Percentiles rank a stretch among this genome's conserved stretches.
phyloP scores from a whole-genome alignment of 1,140 invertebrate genomes.

The Drosophila lacteicornis region DNA sequence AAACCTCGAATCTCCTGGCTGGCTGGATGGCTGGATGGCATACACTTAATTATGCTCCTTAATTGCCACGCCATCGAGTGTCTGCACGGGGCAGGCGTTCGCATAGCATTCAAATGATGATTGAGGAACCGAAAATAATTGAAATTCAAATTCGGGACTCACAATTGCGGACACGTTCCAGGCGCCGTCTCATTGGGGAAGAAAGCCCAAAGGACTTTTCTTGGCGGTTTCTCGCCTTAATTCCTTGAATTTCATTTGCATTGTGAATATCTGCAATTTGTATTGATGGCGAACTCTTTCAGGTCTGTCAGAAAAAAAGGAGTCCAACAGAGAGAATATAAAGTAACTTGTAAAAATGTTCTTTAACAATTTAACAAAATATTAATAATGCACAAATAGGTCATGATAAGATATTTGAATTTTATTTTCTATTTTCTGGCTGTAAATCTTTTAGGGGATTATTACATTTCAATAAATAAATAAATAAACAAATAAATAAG shows the following conservation, averaged over 20 bases:
- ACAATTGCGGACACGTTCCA: slow-evolving; percentile 41
- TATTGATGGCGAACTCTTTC: slow-evolving; percentile 32
- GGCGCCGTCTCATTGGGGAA: slow-evolving; percentile 14
- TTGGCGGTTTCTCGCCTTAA: slow-evolving; percentile 31
- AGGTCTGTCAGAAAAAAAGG: neutral
- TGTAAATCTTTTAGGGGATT: too few species aligned
- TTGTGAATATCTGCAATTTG: slow-evolving; percentile 25
- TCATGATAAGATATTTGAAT: too few species aligned
- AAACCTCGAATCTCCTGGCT: slow-evolving; percentile 31
- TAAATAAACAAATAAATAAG: too few species aligned
- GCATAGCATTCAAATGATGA: slow-evolving; percentile 54
- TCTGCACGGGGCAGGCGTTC: slow-evolving; percentile 34
- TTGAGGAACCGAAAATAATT: slow-evolving; percentile 66
- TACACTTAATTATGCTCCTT: slow-evolving; percentile 74
- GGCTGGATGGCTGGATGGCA: slow-evolving; percentile 10
- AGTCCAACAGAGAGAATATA: neutral
- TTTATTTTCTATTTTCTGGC: too few species aligned
- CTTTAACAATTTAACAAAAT: too few species aligned
- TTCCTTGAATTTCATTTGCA: slow-evolving; percentile 50
- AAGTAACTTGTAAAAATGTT: neutral
- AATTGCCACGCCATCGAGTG: slow-evolving; percentile 66
- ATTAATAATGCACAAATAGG: neutral
- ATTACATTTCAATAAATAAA: too few species aligned
- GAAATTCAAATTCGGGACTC: slow-evolving; percentile 65
- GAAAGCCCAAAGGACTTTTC: slow-evolving; percentile 12